Evolutionary conservation across 2,888 invertebrate species (phyloP).

Genomic region (Cataglyphis rosenhaueri): DNA sequence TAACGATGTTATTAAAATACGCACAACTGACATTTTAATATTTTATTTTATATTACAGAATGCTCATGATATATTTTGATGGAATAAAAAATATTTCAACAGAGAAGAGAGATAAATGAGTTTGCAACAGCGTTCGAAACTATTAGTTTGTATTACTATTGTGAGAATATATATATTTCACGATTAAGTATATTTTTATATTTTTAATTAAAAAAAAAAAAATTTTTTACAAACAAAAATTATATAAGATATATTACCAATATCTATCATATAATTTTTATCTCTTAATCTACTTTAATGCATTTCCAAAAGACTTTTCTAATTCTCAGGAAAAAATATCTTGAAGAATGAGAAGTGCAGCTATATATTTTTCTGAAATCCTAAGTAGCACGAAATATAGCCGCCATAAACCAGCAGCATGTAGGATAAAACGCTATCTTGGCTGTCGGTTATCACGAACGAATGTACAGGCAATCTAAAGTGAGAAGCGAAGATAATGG

Average conservation of each 20-base stretch:
- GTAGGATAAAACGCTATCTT: slow-evolving; percentile 37
- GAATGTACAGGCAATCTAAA: slow-evolving; percentile 42
- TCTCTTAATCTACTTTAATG: neutral
- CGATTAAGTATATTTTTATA: neutral
- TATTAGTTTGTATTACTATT: neutral
- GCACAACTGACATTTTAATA: slow-evolving; percentile 12
- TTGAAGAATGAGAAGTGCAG: slow-evolving; percentile 2
- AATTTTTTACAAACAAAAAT: neutral
- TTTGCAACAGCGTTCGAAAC: neutral
- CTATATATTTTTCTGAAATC: slow-evolving; percentile 22
- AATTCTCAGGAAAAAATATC: neutral
- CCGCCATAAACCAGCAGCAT: slow-evolving; percentile 30
- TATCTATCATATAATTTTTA: neutral
- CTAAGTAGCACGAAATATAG: slow-evolving; percentile 12
- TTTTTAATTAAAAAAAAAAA: neutral
- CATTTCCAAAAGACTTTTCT: neutral
- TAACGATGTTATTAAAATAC: slow-evolving; percentile 26
- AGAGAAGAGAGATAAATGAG: neutral
- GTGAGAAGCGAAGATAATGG: slow-evolving; percentile 48
- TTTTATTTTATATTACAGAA: slow-evolving; percentile 9
- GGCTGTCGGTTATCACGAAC: slow-evolving; percentile 30
- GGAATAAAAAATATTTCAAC: neutral
- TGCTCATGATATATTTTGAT: neutral
- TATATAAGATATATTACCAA: neutral
- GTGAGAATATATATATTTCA: neutral